Conservation (phyloP, 2,113 vertebrate genomes). For the Otolemur garnettii region DNA sequence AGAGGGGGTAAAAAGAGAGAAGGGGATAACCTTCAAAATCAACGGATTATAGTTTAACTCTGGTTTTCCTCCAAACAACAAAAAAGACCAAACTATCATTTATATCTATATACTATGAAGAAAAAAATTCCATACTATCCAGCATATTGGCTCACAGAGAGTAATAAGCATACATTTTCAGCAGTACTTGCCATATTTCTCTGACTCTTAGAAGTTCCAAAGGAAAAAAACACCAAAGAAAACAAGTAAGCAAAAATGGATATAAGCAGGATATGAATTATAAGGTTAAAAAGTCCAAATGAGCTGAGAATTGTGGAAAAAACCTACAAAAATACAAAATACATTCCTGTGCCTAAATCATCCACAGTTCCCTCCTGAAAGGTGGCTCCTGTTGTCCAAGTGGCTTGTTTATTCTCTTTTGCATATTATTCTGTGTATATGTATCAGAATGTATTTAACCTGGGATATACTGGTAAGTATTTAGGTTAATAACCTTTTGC, state of each 20-base stretch:
- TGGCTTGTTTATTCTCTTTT: neutral
- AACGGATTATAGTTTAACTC: constrained; percentile 27
- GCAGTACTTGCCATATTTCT: neutral
- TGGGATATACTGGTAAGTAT: neutral
- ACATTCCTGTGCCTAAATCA: neutral
- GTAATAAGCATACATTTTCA: neutral
- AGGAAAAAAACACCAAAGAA: neutral
- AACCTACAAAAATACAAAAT: constrained; percentile 5
- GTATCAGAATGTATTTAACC: neutral
- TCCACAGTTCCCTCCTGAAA: neutral
- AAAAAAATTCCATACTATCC: neutral
- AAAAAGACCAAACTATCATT: constrained; percentile 14
- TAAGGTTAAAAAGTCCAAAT: neutral
- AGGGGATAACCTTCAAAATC: neutral
- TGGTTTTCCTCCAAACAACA: constrained; percentile 17
- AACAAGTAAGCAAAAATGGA: neutral
- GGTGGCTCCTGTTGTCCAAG: neutral
- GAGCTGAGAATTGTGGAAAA: neutral
- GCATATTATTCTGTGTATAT: neutral
- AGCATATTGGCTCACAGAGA: constrained; percentile 19
- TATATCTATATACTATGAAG: neutral
- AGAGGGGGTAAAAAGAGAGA: neutral
- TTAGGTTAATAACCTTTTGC: neutral
- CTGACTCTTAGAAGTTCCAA: neutral
- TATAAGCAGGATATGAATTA: neutral